phyloP scores from a whole-genome alignment of 1,140 invertebrate genomes.

The Ceratosolen fusciceps region DNA sequence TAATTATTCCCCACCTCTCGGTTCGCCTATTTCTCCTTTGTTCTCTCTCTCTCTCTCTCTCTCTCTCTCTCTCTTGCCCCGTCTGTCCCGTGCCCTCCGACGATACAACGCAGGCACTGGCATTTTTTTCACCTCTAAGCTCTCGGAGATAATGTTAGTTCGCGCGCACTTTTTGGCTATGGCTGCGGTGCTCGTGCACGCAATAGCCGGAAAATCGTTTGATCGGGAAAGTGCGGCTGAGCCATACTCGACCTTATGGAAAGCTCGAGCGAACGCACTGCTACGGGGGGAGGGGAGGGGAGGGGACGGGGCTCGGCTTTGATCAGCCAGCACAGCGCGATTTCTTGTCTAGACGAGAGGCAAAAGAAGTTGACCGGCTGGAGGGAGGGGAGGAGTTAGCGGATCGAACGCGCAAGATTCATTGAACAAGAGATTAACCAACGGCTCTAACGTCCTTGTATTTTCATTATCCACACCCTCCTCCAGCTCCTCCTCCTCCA shows the following conservation, averaged over 20 bases:
- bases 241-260: conserved; percentile 38
- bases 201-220: conserved; percentile 47
- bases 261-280: too few relatives aligned
- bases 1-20: not conserved
- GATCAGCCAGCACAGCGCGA: conserved; percentile 55
- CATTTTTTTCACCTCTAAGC: not conserved
- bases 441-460: not conserved
- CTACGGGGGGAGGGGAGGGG: conserved; percentile 9
- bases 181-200: not conserved
- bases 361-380: conserved; percentile 40
- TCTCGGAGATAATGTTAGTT: not conserved
- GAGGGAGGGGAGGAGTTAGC: not conserved
- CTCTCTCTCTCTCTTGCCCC: not conserved
- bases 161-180: not conserved
- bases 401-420: not conserved
- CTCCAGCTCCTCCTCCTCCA: too few relatives aligned
- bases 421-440: not conserved
- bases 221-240: conserved; percentile 22
- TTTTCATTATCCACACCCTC: too few relatives aligned
- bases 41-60: conserved; percentile 10
- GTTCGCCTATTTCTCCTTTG: not conserved
- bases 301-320: conserved; percentile 46
- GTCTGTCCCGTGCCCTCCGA: not conserved
- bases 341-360: not conserved
- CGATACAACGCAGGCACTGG: too few relatives aligned